phyloP scores from a whole-genome alignment of 2,888 invertebrate genomes.

The Torymus auratus region DNA sequence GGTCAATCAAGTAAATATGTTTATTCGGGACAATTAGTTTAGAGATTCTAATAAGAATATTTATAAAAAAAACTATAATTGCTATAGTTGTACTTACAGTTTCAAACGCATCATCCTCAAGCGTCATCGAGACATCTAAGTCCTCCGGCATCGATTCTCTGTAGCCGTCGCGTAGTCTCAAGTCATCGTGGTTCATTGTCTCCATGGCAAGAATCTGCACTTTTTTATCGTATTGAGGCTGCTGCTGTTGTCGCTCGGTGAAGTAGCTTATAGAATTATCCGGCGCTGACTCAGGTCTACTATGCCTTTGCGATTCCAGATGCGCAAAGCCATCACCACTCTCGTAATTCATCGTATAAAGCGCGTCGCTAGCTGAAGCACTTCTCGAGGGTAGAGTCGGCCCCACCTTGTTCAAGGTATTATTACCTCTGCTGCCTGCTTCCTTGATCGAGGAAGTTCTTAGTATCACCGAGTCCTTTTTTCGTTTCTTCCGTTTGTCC shows the following conservation, averaged over 20 bases:
- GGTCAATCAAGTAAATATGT: background rate
- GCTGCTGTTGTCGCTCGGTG: constrained; percentile 42
- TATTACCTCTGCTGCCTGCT: background rate
- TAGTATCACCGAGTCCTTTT: constrained; percentile 67
- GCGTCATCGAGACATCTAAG: constrained; percentile 13
- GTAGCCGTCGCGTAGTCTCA: background rate
- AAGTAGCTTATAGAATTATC: constrained; percentile 62
- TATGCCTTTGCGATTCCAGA: constrained; percentile 39
- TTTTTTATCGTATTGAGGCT: constrained; percentile 32
- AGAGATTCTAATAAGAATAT: too few species aligned
- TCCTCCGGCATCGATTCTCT: background rate
- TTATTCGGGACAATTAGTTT: background rate
- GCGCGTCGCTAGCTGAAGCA: constrained; percentile 66
- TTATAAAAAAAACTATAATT: background rate
- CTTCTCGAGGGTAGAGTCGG: constrained; percentile 63
- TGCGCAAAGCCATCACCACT: background rate
- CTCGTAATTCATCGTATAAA: constrained; percentile 55
- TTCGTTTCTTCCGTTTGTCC: constrained; percentile 78
- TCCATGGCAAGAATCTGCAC: constrained; percentile 49
- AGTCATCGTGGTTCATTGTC: background rate
- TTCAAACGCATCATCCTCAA: constrained; percentile 47
- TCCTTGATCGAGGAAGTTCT: constrained; percentile 50
- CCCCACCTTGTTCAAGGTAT: constrained; percentile 49
- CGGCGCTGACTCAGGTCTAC: constrained; percentile 66
- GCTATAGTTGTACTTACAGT: constrained; percentile 29